phyloP scores from a whole-genome alignment of 2,113 vertebrate species.

The Gobius niger region DNA sequence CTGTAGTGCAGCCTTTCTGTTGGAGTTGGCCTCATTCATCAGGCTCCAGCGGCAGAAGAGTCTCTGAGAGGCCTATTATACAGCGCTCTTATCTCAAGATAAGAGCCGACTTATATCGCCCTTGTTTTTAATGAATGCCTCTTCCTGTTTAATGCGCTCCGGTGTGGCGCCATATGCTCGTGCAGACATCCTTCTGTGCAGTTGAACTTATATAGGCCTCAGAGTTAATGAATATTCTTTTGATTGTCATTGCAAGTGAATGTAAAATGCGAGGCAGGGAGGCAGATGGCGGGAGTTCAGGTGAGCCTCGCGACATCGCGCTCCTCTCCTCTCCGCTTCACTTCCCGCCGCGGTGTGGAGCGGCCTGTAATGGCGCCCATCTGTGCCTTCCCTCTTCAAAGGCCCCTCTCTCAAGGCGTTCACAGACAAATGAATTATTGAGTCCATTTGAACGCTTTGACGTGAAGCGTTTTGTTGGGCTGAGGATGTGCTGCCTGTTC shows the following conservation, averaged over 20 bases:
- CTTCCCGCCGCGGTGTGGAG: conserved; percentile 19
- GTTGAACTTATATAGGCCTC: background rate
- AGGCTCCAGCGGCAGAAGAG: background rate
- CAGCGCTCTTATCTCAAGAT: background rate
- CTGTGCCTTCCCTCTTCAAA: conserved; percentile 68
- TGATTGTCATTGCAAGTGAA: conserved; percentile 9
- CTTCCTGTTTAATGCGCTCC: background rate
- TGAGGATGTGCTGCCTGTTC: conserved; percentile 52
- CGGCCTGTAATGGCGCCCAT: conserved; percentile 46
- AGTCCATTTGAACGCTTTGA: conserved; percentile 51
- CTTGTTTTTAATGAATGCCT: conserved; percentile 7
- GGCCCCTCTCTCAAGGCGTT: conserved; percentile 35
- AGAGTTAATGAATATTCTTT: conserved; percentile 11
- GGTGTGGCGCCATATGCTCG: background rate
- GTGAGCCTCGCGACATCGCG: background rate
- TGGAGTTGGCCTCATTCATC: background rate
- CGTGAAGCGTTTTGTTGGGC: conserved; percentile 57
- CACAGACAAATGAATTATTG: conserved; percentile 67
- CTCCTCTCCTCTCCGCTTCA: background rate
- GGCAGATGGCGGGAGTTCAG: conserved; percentile 23
- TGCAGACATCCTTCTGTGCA: background rate
- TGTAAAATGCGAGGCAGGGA: conserved; percentile 4
- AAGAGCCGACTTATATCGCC: background rate
- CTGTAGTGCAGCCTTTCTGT: background rate
- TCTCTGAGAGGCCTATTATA: background rate